Evolutionary conservation across 1,140 invertebrate genomes (phyloP), one percentile per base, ranked within the genome.

Genomic region (Drosophila lacertosa): DNA sequence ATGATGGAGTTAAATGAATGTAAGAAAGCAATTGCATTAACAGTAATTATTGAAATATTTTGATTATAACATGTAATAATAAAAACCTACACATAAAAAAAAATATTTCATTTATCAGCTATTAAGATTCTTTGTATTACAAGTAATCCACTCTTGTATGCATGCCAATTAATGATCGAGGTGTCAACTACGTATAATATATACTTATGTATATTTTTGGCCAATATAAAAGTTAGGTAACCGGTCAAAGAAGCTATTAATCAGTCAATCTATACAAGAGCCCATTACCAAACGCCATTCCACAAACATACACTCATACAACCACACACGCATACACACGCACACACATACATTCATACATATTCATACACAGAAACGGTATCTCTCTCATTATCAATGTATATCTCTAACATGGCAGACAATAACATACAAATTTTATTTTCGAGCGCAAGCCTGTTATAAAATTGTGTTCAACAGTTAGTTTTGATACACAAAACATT

Each of bases 31-130:
- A 51, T 58, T 45, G 22, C 63, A 64, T 50, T 64, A 57, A 57
- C 32, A 42, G 33, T 62, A 54, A 55, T 63, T 53, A 63, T 69
- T 50, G 20, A 29, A 64, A 13, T 54, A 42, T 16, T 55, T 54
- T 69, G 53, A 68, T 63, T 58, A 54, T 54, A 58, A 42, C 11
- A 37, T 37, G 33, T 63, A 59, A 65, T 51, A 72, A 72, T 72
- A 72, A 67, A 72, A 60, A 54, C 26, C 7, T 72, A 72, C 69
- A 72, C 63, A 60, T 60, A 29, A 72, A 60, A 55, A 24, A 13
- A 59, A 39, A 67, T 66, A 59, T 71, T 66, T 66, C 45, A 71
- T 67, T 66, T 58, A 53, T 11, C 45, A 53, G 50, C 16, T 64
- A 4, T 32, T 39, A 44, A 68, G 29, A 15, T 33, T 37, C 15